phyloP scores from a whole-genome alignment of 2,888 invertebrate genomes.

The Drosophila stalkeri region DNA sequence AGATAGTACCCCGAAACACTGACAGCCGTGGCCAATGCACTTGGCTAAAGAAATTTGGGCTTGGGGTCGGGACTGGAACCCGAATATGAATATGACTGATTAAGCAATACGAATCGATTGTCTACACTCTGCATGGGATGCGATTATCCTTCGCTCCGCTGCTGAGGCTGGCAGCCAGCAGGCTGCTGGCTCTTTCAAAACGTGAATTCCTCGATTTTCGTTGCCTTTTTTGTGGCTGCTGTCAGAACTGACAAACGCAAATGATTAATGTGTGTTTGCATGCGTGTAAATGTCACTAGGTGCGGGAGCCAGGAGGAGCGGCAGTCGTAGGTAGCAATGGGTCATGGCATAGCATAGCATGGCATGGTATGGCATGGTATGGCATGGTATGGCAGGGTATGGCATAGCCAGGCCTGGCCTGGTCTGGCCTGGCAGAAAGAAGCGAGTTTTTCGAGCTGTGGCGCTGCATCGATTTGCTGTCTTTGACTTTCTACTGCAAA shows the following conservation, averaged over 20 bases:
- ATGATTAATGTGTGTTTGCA: constrained; percentile 83
- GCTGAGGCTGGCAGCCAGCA: not conserved
- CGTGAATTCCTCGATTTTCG: constrained; percentile 46
- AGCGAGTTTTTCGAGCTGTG: constrained; percentile 11
- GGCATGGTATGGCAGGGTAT: too few species aligned
- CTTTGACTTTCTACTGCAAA: constrained; percentile 60
- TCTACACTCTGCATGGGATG: constrained; percentile 54
- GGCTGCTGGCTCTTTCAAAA: constrained; percentile 31
- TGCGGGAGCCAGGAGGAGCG: constrained; percentile 12
- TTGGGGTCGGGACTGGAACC: constrained; percentile 3
- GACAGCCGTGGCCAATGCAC: constrained; percentile 57
- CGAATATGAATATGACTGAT: constrained; percentile 68
- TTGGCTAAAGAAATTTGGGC: constrained; percentile 4
- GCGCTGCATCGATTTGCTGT: constrained; percentile 60
- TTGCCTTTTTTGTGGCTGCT: constrained; percentile 58
- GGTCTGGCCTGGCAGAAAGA: not conserved
- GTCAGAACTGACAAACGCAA: constrained; percentile 82
- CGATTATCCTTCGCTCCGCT: constrained; percentile 48
- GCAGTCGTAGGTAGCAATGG: not conserved
- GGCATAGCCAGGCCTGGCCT: too few species aligned
- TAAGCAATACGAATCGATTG: constrained; percentile 76
- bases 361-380: too few species aligned
- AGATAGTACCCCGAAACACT: constrained; percentile 15
- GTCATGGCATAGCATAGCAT: not conserved
- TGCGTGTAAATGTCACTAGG: constrained; percentile 83